phyloP scores from a whole-genome alignment of 2,797 vertebrate species.

The Hydrophis major region DNA sequence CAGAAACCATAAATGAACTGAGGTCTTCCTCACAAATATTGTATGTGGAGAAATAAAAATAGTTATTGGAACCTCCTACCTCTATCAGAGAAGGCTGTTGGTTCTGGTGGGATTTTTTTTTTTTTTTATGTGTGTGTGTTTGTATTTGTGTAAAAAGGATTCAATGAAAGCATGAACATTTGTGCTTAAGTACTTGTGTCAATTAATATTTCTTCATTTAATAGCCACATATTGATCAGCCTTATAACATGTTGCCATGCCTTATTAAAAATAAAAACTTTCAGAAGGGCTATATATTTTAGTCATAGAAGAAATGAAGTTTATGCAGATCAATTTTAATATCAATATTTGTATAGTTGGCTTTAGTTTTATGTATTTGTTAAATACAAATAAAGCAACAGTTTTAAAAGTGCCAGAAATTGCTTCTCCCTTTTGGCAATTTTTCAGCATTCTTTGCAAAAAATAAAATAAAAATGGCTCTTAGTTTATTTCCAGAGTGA shows the following conservation, averaged over 20 bases:
- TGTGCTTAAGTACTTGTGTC: constrained; percentile 54
- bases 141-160: constrained; percentile 44
- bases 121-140: constrained; percentile 14
- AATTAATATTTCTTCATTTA: constrained; percentile 48
- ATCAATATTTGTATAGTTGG: constrained; percentile 59
- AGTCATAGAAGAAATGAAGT: constrained; percentile 43
- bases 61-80: constrained; percentile 31
- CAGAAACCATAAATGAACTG: neutral
- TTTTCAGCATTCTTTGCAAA: neutral
- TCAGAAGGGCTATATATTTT: constrained; percentile 34
- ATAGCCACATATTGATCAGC: constrained; percentile 61
- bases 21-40: constrained; percentile 15
- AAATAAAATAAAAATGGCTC: neutral
- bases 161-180: constrained; percentile 52
- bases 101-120: constrained; percentile 37
- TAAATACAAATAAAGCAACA: constrained; percentile 49
- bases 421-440: neutral
- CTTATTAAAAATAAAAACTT: constrained; percentile 53
- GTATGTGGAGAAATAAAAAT: constrained; percentile 10
- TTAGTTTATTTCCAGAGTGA: neutral
- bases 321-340: constrained; percentile 52
- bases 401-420: neutral
- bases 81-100: constrained; percentile 52
- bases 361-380: constrained; percentile 68
- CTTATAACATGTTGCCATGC: constrained; percentile 50